Base-by-base conservation (phyloP, 2,888 invertebrate genomes). In the Platycheirus albimanus region DNA sequence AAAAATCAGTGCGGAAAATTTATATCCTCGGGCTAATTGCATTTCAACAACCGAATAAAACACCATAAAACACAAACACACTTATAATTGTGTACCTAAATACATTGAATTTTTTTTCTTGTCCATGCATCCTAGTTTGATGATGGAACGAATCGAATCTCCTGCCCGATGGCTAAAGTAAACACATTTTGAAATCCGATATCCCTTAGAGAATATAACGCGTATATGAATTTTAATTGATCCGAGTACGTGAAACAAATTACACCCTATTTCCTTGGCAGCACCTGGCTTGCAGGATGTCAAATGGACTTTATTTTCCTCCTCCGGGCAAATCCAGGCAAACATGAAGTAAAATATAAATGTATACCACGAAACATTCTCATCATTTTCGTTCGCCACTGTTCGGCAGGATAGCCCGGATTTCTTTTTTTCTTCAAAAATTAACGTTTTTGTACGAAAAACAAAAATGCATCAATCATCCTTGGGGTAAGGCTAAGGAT, bases 11-110 rank as follows among this genome's bases (percentile, higher is more conserved):
- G 77, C 85, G 79, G 72, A 63, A 85, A 85, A 86, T 85, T 49
- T 58, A 85, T 78, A 41, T 15, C 86, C 80, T 77, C 63, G 45
- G 80, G 85, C 86, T 85, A 86, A 86, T 85, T 85, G 74, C 63
- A 77, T 85, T 85, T 86, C 83, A 85, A 86, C 75, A 38, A 75
- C 64, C 38, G 41, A 52, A 63, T 51, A 70, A 75, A 63, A 75
- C 38, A 47, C 61, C 56, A 56, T 28, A 47, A 51, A 54, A 51
- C 17, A 51, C 38, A 80, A 64, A 64, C 28, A 56, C 30, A 56
- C 51, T 45, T 66, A 72, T 43, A 58, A 61, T 30, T 43, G 41
- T 66, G 24, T 72, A 33, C 58, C n/a, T n/a, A n/a, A n/a, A 17
- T 72, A 49, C 17, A 56, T 71, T 56, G 17, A 24, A 36, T 20